phyloP scores from a whole-genome alignment of 2,797 vertebrate species.

The Sebastes baramenuke region DNA sequence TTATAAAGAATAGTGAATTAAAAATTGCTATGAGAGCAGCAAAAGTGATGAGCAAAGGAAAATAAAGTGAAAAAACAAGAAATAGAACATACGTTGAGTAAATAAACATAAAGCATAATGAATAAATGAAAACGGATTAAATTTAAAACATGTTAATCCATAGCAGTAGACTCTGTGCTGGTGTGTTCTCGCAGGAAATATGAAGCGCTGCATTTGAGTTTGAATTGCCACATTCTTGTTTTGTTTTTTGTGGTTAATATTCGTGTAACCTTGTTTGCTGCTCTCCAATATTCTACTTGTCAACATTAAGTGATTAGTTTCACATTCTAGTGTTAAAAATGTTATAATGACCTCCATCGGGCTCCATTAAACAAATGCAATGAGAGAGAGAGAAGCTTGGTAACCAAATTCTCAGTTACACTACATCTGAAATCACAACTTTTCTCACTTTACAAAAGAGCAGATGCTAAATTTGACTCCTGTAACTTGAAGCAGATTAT shows the following conservation, averaged over 20 bases:
- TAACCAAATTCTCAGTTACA: not conserved
- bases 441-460: not conserved
- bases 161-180: not conserved
- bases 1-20: not conserved
- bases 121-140: not conserved
- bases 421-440: not conserved
- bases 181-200: not conserved
- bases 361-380: not conserved
- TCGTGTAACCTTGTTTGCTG: not conserved
- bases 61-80: not conserved
- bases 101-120: not conserved
- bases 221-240: not conserved
- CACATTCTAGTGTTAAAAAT: not conserved
- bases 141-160: not conserved
- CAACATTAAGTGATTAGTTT: not conserved
- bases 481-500: not conserved
- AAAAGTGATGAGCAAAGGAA: not conserved
- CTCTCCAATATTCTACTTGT: not conserved
- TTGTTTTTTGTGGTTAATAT: not conserved
- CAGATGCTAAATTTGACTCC: conserved; percentile 1
- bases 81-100: not conserved
- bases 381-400: not conserved
- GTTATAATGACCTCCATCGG: not conserved
- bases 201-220: not conserved
- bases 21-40: not conserved